Conservation (phyloP, 2,888 invertebrate genomes). For the Rhamnusium bicolor region DNA sequence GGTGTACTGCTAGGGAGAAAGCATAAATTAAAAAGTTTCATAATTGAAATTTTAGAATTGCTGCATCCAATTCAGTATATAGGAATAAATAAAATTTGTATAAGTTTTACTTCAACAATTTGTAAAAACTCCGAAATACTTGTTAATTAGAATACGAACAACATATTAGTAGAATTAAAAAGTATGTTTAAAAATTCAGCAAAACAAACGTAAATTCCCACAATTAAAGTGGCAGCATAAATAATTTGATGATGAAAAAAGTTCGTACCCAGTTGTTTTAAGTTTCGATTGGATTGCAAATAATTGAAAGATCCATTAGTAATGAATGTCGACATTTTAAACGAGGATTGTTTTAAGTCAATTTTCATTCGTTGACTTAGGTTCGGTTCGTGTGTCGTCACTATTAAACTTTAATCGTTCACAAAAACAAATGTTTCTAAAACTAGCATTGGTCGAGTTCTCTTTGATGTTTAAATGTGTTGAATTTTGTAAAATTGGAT, state of each 20-base stretch:
- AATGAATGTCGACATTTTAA: conserved; percentile 66
- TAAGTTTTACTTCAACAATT: conserved; percentile 31
- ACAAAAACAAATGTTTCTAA: conserved; percentile 60
- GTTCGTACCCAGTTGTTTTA: conserved; percentile 59
- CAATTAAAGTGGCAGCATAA: conserved; percentile 49
- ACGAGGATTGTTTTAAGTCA: conserved; percentile 58
- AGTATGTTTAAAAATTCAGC: conserved; percentile 31
- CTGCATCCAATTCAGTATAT: not conserved
- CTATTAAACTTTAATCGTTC: conserved; percentile 63
- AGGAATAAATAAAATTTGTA: conserved; percentile 13
- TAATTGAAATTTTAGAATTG: conserved; percentile 15
- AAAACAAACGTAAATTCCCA: conserved; percentile 32
- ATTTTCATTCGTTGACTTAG: conserved; percentile 64
- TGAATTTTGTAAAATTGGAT: conserved; percentile 54
- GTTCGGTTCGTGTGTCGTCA: conserved; percentile 64
- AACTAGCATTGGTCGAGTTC: conserved; percentile 52
- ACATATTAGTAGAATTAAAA: conserved; percentile 27
- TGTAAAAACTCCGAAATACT: conserved; percentile 29
- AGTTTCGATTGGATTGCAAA: conserved; percentile 65
- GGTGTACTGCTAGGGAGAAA: not conserved
- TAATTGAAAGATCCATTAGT: conserved; percentile 64
- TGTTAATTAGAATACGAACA: conserved; percentile 35
- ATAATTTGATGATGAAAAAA: conserved; percentile 63
- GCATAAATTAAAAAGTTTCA: conserved; percentile 14
- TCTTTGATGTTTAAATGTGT: conserved; percentile 57